These are phyloP conservation scores for Phlogophora meticulosa DNA, from an alignment of 2,888 invertebrate genomes.

Conservation along the genomic window DNA sequence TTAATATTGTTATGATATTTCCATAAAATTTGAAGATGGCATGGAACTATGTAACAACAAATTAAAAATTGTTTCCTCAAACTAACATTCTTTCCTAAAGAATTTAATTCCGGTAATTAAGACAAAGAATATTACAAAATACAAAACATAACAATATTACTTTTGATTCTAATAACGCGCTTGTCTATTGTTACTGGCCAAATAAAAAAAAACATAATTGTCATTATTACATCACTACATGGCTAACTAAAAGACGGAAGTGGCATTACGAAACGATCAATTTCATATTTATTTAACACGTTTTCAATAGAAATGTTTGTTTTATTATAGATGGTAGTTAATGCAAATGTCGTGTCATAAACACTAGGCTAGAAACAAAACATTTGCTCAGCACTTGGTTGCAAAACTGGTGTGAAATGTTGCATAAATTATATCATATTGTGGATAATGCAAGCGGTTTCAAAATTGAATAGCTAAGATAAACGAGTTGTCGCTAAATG, in stretches of 20 bases:
- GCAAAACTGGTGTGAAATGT: slow-evolving; percentile 50
- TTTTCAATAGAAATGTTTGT: slow-evolving; percentile 22
- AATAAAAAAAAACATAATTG: slow-evolving; percentile 21
- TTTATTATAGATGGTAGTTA: slow-evolving; percentile 5
- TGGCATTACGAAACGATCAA: slow-evolving; percentile 41
- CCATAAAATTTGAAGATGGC: background rate
- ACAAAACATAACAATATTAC: slow-evolving; percentile 10
- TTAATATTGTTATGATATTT: slow-evolving; percentile 9
- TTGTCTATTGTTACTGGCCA: slow-evolving; percentile 38
- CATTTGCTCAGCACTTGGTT: slow-evolving; percentile 21
- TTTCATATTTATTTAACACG: slow-evolving; percentile 30
- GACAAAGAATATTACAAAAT: slow-evolving; percentile 15
- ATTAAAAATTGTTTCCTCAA: slow-evolving; percentile 25
- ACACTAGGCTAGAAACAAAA: slow-evolving; percentile 4
- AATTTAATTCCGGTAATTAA: slow-evolving; percentile 49
- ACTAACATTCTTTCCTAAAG: slow-evolving; percentile 29
- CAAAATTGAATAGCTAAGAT: slow-evolving; percentile 45
- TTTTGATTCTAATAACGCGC: slow-evolving; percentile 36
- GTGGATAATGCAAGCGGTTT: slow-evolving; percentile 49
- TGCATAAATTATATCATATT: slow-evolving; percentile 57
- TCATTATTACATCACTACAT: slow-evolving; percentile 35
- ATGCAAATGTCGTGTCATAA: slow-evolving; percentile 11
- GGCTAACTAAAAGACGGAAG: slow-evolving; percentile 19
- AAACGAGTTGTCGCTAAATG: slow-evolving; percentile 22
- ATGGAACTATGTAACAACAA: slow-evolving; percentile 6